Evolutionary conservation across 2,888 invertebrate genomes (phyloP), one percentile per base, ranked within the genome.

Genomic region (Philopedon plagiatum): DNA sequence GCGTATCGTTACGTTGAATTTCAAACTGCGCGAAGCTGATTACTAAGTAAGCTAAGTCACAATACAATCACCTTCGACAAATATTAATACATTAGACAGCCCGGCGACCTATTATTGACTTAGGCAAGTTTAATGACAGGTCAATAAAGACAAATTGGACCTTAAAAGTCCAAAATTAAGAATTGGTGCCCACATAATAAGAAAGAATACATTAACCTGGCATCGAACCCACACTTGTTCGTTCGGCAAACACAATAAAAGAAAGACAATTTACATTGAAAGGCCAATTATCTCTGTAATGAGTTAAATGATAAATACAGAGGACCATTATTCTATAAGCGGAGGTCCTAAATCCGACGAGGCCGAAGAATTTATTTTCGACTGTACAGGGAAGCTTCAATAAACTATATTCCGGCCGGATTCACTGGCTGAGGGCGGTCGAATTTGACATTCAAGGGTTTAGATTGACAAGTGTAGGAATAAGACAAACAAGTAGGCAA

Each of bases 171-270:
- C 21, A 46, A 46, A 46, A 46, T 46, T 46, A 46, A 46, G 23
- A 46, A 11, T 3, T 46, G n/a, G 23, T 5, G 23, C 46, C 46
- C 46, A 46, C 46, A 21, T 46, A 46, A 46, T n/a, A 23, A 46
- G 46, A 39, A 64, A 23, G 51, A 63, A 64, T 39, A 54, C 63
- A 64, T 64, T 64, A 64, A 64, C 63, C 54, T 64, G 63, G 13
- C 34, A 37, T 26, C 54, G 37, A 46, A 34, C 54, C 63, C 23
- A 64, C 63, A 54, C 63, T 64, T 64, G 54, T 54, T 54, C 63
- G 54, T 54, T 54, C 63, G 39, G 39, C n/a, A 13, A 64, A 64
- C 63, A 64, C 19, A 64, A 63, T 46, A 51, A 39, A 63, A 63
- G 62, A 63, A 63, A 46, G 15, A 19, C 29, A 34, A 63, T 63